Evolutionary conservation across 1,140 invertebrate genomes (phyloP).

Genomic region (Apocrypta bakeri): DNA sequence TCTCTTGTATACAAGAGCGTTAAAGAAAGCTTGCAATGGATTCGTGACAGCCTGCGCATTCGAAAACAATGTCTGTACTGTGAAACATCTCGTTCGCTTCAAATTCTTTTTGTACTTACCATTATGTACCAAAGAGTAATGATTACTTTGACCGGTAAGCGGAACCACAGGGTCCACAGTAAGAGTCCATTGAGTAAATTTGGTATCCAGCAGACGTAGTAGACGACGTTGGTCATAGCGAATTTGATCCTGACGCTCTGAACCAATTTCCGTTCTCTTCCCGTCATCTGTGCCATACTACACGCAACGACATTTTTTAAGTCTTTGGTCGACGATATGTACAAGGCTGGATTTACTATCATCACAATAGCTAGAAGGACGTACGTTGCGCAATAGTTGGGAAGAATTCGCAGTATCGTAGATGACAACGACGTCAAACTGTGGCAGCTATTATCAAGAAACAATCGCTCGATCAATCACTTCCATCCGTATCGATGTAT

Average conservation of each 20-base stretch:
- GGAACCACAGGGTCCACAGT: constrained; percentile 85
- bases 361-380: constrained; percentile 83
- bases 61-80: background rate
- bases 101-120: constrained; percentile 73
- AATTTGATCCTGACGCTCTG: constrained; percentile 84
- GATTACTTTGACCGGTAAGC: constrained; percentile 80
- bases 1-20: constrained; percentile 84
- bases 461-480: background rate
- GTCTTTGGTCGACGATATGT: constrained; percentile 79
- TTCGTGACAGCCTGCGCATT: constrained; percentile 82
- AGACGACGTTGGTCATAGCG: constrained; percentile 83
- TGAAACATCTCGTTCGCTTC: background rate
- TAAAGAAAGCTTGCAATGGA: constrained; percentile 87
- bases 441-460: constrained; percentile 81
- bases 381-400: constrained; percentile 86
- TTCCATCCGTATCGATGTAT: background rate
- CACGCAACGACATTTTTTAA: constrained; percentile 79
- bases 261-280: constrained; percentile 82
- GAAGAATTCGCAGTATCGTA: constrained; percentile 81
- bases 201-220: constrained; percentile 88
- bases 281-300: constrained; percentile 80
- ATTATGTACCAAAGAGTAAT: constrained; percentile 86
- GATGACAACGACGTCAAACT: constrained; percentile 77
- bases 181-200: constrained; percentile 86
- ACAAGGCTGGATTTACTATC: constrained; percentile 85